Evolutionary conservation across 37 sponge, comb jelly and placozoan genomes (phyloP), one percentile per base, ranked within the genome.

Genomic region (Spongia lamella): DNA sequence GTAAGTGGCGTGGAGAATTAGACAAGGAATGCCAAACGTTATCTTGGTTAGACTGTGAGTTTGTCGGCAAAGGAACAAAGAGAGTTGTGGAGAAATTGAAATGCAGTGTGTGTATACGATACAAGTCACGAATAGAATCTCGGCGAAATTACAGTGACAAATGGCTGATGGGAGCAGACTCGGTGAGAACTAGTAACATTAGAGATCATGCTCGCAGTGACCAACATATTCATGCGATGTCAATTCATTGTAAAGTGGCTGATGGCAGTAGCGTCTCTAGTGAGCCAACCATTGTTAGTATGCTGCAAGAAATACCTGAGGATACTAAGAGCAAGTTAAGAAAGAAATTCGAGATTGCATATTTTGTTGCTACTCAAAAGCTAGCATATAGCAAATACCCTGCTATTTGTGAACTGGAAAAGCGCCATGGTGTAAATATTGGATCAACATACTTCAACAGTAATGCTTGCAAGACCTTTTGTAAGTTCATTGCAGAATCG

Each of bases 401-500:
- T 30, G 34, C 21, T 14, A 49, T 80, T 26, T 70, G 80, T 38
- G 24, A 80, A 31, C 56, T 80, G 27, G 72, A 80, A 29, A 63
- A 63, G 1, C 53, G 50, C 7, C 81, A 70, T 80, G 72, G 81
- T 5, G 81, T 80, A 35, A 63, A 80, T 2, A n/a, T 80, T 34
- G 72, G 81, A 3, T 51, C 52, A 1, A 17, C 81, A 16, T 80
- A 74, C 40, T 13, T 1, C 0, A 69, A 80, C 40, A 40, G 61
- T 17, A 68, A 54, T 63, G 82, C 73, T 73, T 54, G 76, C 14
- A 82, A 38, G 25, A 39, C 53, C 16, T 67, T 76, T 53, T 53
- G 54, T 24, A 70, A 83, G 38, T 83, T 56, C 54, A 83, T 83
- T 31, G 84, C 68, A 7, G 69, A 83, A 14, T 14, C 26, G 64